These are phyloP conservation scores for Mylabris phalerata DNA, from an alignment of 1,140 invertebrate species.

Conservation along the genomic window DNA sequence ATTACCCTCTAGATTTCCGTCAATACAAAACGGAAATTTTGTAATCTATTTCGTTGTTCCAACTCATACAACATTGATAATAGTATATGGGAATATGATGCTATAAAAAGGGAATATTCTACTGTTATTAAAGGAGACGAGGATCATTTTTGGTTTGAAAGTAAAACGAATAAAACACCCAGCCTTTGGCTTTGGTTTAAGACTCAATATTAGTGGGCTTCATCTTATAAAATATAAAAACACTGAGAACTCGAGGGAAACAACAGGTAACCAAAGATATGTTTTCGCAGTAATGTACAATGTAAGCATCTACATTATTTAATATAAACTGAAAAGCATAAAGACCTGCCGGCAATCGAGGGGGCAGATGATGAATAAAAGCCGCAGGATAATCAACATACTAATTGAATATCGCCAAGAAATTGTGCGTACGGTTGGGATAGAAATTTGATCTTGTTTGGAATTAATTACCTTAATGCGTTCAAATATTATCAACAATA, in stretches of 20 bases:
- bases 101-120: too few relatives aligned
- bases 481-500: neutral
- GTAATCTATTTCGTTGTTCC: neutral
- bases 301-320: constrained; percentile 8
- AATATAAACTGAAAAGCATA: constrained; percentile 12
- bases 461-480: neutral
- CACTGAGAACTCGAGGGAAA: neutral
- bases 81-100: too few relatives aligned
- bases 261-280: constrained; percentile 14
- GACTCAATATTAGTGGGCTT: neutral
- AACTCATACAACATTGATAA: too few relatives aligned
- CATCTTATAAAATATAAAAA: constrained; percentile 15
- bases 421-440: too few relatives aligned
- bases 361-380: constrained; percentile 1
- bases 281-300: constrained; percentile 6
- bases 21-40: constrained; percentile 2
- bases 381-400: constrained; percentile 11
- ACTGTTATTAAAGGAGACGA: too few relatives aligned
- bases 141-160: too few relatives aligned
- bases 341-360: constrained; percentile 1
- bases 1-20: neutral
- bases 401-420: constrained; percentile 11
- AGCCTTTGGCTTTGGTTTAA: too few relatives aligned
- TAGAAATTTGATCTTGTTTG: too few relatives aligned
- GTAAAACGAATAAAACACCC: too few relatives aligned